Evolutionary conservation across 2,113 vertebrate species (phyloP), one percentile per base, ranked within the genome.

Genomic region (Alethe castanea): DNA sequence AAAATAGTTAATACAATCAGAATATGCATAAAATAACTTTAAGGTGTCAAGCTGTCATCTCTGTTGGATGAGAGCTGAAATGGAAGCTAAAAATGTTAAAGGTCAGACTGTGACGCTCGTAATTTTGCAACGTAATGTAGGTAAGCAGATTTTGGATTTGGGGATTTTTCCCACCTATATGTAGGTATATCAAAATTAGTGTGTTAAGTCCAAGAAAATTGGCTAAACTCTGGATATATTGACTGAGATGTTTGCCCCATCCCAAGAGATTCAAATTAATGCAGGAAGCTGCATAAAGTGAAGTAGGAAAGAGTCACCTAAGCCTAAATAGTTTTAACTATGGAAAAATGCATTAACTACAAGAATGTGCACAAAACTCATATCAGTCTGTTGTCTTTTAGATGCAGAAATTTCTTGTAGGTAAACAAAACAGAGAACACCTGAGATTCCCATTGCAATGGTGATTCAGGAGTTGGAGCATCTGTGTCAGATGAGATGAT

Each of bases 1-100:
- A 94, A 91, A 94, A 91, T 89, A 92, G 81, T 73, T 94, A 89
- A 82, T 94, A 84, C 35, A 84, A 50, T 94, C 57, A 76, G 80
- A 95, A 92, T 96, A 92, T 91, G 85, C 89, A 92, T 91, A 87
- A 91, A 92, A 77, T 85, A 82, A 42, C 54, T 83, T 83, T 5
- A 77, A 92, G 81, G 71, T 91, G 81, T 81, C 89, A 89, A 80
- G 11, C 50, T 86, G 57, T 79, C 69, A 42, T 72, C 45, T 90
- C 81, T 59, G 26, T 78, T 77, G 73, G 62, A 61, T 65, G 11
- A 67, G 31, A 87, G 69, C 15, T 65, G 40, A 92, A 86, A 73
- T 29, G 16, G 52, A 79, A 91, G n/a, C 31, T 79, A 45, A 78
- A 92, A 92, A 57, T 11, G 7, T 84, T 60, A 47, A 52, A 81